Conservation (phyloP, 92 coral and sea anemone genomes). For the Zoanthus sansibaricus region DNA sequence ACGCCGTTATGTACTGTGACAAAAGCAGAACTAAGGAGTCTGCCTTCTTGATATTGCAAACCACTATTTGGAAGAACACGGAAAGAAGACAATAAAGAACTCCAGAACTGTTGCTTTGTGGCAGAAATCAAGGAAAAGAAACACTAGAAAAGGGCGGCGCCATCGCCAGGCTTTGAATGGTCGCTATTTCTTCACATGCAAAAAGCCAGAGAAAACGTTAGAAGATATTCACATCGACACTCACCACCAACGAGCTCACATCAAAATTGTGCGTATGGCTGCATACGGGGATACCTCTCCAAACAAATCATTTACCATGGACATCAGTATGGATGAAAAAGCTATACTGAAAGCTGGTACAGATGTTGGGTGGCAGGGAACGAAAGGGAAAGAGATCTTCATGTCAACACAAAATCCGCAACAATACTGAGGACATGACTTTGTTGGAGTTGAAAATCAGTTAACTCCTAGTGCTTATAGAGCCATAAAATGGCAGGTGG, state of each 20-base stretch:
- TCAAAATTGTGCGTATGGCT: slow-evolving; percentile 13
- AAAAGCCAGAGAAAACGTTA: slow-evolving; percentile 29
- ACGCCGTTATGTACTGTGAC: too few species aligned
- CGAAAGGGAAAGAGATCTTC: slow-evolving; percentile 23
- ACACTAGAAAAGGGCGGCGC: slow-evolving; percentile 30
- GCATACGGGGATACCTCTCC: slow-evolving; percentile 13
- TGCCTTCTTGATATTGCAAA: slow-evolving; percentile 30
- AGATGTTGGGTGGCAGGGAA: slow-evolving; percentile 36
- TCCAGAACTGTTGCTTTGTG: slow-evolving; percentile 23
- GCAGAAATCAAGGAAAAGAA: slow-evolving; percentile 29
- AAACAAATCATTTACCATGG: slow-evolving; percentile 30
- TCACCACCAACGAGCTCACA: slow-evolving; percentile 35
- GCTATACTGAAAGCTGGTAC: slow-evolving; percentile 18
- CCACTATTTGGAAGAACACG: neutral
- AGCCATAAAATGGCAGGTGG: slow-evolving; percentile 45
- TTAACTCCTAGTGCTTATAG: slow-evolving; percentile 47
- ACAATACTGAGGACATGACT: slow-evolving; percentile 29
- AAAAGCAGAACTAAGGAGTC: too few species aligned
- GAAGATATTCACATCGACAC: slow-evolving; percentile 45
- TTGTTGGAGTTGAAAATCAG: slow-evolving; percentile 44
- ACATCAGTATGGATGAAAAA: slow-evolving; percentile 17
- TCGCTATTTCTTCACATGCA: slow-evolving; percentile 10
- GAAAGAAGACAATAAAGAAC: slow-evolving; percentile 23
- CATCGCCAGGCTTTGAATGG: slow-evolving; percentile 38
- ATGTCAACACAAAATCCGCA: slow-evolving; percentile 40